Base-by-base conservation (phyloP, 1,140 invertebrate genomes). In the Eubasilissa regina region DNA sequence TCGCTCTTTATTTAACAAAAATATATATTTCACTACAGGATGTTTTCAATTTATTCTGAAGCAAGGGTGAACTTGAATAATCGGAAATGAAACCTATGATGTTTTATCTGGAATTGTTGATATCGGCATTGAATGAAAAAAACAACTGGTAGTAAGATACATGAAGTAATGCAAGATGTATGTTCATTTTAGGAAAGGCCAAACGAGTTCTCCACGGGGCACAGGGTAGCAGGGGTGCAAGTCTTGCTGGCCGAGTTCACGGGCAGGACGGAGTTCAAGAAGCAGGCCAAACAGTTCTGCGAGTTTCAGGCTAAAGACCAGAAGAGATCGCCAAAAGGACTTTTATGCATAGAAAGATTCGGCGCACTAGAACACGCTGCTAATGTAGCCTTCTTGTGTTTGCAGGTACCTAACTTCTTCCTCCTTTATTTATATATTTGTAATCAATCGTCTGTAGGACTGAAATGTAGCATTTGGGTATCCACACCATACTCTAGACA, bases 281-380 rank as follows among this genome's bases (percentile, higher is more conserved):
- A 88, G 13, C 88, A 90, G 6, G 88, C 89, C 4, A 82, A 85
- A 45, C 84, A 86, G 11, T 92, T 92, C 81, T 92, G 91, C 80
- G 86, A 92, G 45, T 90, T 87, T 82, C 87, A 89, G 4, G 84
- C 90, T 6, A 75, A 86, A 43, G 77, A 86, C 12, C 88, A 90
- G 75, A 88, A 87, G 64, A 85, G 87, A 55, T 92, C 91, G 0
- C 90, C 91, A 0, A 90, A 90, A 77, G 91, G 92, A 11, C 84
- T 92, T 3, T 80, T 92, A 9, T 93, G 89, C 84, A 89, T 92
- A 66, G 87, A 91, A 58, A 89, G 90, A 81, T 89, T 87, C 79
- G 91, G 92, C n/a, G 89, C 91, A 13, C 85, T 93, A 17, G 88
- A 90, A 55, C 90, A 91, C 76, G 90, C 91, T 3, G 89, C 91